Percentiles rank a stretch among this genome's conserved stretches.
Evolutionary conservation across 2,888 invertebrate genomes (phyloP).

Genomic region (Orchesellides sinensis): DNA sequence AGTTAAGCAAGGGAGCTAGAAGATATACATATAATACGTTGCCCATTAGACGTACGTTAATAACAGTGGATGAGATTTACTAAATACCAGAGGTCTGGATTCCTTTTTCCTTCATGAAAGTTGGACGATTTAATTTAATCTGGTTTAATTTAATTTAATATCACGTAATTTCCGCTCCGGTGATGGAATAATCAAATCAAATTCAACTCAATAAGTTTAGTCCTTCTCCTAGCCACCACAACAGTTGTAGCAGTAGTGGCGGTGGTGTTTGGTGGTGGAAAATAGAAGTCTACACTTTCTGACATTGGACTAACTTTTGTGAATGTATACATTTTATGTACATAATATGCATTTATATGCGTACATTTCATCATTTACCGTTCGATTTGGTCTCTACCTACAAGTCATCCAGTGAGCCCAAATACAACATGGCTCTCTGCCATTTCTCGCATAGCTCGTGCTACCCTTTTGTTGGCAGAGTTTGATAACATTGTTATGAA

Average conservation of each 20-base stretch:
- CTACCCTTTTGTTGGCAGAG: too few relatives aligned
- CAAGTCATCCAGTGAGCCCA: background rate
- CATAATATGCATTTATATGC: background rate
- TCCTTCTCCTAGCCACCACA: background rate
- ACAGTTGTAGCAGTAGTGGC: background rate
- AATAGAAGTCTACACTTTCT: too few relatives aligned
- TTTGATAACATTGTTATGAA: too few relatives aligned
- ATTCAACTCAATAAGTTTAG: conserved; percentile 50
- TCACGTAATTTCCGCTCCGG: conserved; percentile 69
- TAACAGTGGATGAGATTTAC: background rate
- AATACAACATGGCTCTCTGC: too few relatives aligned
- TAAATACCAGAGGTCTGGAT: conserved; percentile 18
- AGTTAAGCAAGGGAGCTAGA: background rate
- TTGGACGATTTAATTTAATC: conserved; percentile 62
- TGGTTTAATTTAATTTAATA: conserved; percentile 67
- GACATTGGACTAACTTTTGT: too few relatives aligned
- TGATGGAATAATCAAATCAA: conserved; percentile 70
- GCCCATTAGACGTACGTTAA: background rate
- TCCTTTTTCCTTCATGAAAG: conserved; percentile 21
- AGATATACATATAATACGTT: background rate
- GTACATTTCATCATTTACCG: background rate
- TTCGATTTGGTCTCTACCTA: background rate
- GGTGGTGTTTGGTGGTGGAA: too few relatives aligned
- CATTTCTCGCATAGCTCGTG: too few relatives aligned
- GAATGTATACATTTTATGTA: too few relatives aligned